Evolutionary conservation across 2,797 vertebrate genomes (phyloP), one percentile per base, ranked within the genome.

Genomic region (Anableps anableps): DNA sequence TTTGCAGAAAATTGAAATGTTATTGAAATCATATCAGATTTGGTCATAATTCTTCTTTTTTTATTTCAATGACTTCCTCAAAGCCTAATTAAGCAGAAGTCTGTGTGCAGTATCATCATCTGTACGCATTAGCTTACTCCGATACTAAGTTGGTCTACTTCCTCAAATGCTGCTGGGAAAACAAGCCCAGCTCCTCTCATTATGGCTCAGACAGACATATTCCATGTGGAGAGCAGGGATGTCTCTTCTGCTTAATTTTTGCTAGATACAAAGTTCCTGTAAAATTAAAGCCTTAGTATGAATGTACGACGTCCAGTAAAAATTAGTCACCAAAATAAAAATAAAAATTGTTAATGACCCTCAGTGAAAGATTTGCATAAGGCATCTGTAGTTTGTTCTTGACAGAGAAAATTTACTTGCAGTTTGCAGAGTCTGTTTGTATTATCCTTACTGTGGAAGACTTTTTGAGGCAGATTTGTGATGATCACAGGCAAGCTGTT

Each of bases 121-220:
- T 91, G 91, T 90, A 92, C 88, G 89, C 84, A 90, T 92, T 86
- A 86, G 81, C 72, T 83, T 78, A 79, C 74, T 77, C 60, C 75
- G 79, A 85, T 38, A 73, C 84, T 86, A 72, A 88, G 86, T 74
- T 86, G 86, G 83, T 92, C 82, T 76, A 82, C 80, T 85, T 88
- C 80, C 83, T 89, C 83, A 79, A 86, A 83, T 81, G 79, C 91
- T 90, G 83, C 85, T 87, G 91, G 90, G 91, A 89, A 91, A 91
- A 90, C 83, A 68, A 41, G 73, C 80, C 53, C 47, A 53, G 71
- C 78, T 88, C 82, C 80, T 84, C 90, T 88, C 79, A 86, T 88
- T 88, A 85, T 47, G 0, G 82, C 82, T 80, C 80, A 77, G 79
- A 87, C 83, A 79, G 81, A 86, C 17, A 72, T 23, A 43, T 71